Conservation (phyloP, 37 sponge, comb jelly and placozoan genomes). For the Haliclona indistincta region DNA sequence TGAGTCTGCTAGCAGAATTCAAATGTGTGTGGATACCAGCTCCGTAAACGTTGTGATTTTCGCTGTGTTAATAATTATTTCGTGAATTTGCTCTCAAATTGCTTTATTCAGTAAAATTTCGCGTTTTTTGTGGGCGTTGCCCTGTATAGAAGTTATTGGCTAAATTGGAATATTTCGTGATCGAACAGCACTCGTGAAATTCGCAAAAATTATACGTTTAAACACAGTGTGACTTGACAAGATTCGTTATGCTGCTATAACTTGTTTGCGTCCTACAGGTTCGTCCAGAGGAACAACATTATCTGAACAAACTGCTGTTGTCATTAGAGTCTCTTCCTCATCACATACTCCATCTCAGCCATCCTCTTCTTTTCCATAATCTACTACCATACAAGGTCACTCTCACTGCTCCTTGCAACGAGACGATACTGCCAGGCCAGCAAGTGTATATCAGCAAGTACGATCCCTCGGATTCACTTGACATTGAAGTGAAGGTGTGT, state of each 20-base stretch:
- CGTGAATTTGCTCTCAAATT: no score
- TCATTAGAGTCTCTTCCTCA: conserved; percentile 13
- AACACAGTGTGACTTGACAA: neutral
- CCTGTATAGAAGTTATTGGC: no score
- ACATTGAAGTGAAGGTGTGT: neutral
- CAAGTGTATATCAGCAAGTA: neutral
- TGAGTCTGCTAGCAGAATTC: no score
- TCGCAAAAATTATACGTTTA: no score
- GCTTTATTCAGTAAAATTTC: no score
- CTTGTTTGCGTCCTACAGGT: neutral
- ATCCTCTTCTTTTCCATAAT: conserved; percentile 66
- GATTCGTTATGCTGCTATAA: neutral
- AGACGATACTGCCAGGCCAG: neutral
- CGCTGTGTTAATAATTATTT: no score
- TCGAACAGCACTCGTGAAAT: no score
- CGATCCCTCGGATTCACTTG: neutral
- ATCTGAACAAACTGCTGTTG: neutral
- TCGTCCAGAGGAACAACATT: conserved; percentile 6
- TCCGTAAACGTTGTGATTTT: no score
- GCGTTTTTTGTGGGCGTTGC: no score
- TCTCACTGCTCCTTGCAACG: neutral
- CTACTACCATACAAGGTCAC: conserved; percentile 39
- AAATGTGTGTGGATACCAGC: no score
- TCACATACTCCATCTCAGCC: conserved; percentile 43
- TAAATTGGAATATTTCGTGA: no score